Base-by-base conservation (phyloP, 2,797 vertebrate species). In the Xiphorhynchus erythropygius region DNA sequence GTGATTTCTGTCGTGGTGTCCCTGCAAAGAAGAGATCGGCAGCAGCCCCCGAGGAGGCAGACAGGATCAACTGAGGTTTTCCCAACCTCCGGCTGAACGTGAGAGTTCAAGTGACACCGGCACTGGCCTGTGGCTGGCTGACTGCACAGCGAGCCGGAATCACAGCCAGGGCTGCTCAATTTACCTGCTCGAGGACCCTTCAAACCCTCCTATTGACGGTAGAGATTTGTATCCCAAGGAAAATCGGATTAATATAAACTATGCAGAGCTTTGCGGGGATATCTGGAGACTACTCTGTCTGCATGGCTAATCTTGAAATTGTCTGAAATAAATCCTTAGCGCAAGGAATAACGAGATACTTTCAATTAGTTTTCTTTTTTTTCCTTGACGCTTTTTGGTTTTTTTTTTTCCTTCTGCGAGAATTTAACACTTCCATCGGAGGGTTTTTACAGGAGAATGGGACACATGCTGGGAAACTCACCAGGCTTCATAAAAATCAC, bases 241-340 rank as follows among this genome's bases (percentile, higher is more conserved):
- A 96, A 96, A 97, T 93, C 94, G 94, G 96, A 96, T 96, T 96
- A 96, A 93, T 96, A 92, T 78, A 92, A 96, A 96, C 93, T 93
- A 91, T 95, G 94, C 94, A 81, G 89, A 95, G 94, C 92, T 96
- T 92, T 91, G 93, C 82, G 32, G 79, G 91, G 87, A 90, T 95
- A 95, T 95, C 82, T 89, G 87, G 94, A 96, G 95, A 91, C 94
- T 93, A 91, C 87, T 74, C 94, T 95, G 96, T 95, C 96, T 92
- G 95, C 95, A 89, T 91, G 95, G 82, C 91, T 95, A 92, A 94
- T 96, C 93, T 95, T 86, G 84, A 91, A 95, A 90, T 86, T 88
- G 91, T 93, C 84, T 95, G 95, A 95, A 94, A 90, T 77, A 91
- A 96, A 91, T 95, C 89, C 84, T 89, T 65, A 52, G 87, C 21